Evolutionary conservation across 1,140 invertebrate species (phyloP).

Genomic region (Bombus terrestris): DNA sequence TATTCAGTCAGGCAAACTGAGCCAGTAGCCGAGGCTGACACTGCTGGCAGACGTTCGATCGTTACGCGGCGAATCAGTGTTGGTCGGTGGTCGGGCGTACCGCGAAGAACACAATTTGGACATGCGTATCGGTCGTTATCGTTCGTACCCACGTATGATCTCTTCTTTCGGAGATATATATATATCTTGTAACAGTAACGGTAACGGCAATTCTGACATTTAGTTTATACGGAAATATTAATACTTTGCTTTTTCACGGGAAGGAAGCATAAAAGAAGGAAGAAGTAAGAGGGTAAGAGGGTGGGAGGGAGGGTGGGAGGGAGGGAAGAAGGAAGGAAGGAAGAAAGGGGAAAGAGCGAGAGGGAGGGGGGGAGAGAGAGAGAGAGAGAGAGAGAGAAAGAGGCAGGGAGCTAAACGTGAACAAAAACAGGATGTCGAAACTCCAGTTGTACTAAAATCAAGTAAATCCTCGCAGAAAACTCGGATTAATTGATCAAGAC

Average conservation of each 20-base stretch:
- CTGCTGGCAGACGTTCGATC: slow-evolving; percentile 65
- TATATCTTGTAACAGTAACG: too few relatives aligned
- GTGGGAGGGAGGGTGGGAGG: too few relatives aligned
- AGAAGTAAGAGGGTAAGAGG: background rate
- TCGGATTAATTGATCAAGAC: background rate
- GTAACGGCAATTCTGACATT: background rate
- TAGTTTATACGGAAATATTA: background rate
- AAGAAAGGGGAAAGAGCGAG: background rate
- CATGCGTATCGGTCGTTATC: slow-evolving; percentile 30
- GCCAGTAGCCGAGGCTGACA: slow-evolving; percentile 60
- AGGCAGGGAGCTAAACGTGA: background rate
- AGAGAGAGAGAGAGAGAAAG: background rate
- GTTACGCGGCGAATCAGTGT: slow-evolving; percentile 71
- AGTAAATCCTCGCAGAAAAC: background rate
- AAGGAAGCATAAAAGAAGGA: too few relatives aligned
- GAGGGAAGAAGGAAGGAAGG: background rate
- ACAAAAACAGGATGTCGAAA: background rate
- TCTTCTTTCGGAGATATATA: background rate
- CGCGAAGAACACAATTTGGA: slow-evolving; percentile 11
- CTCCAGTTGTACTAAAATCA: background rate
- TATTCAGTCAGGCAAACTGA: slow-evolving; percentile 60
- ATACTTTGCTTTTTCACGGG: background rate
- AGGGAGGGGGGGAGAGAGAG: too few relatives aligned
- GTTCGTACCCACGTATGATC: background rate
- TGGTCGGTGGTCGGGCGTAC: slow-evolving; percentile 18